Evolutionary conservation across 2,888 invertebrate species (phyloP).

Genomic region (Spodoptera littoralis): DNA sequence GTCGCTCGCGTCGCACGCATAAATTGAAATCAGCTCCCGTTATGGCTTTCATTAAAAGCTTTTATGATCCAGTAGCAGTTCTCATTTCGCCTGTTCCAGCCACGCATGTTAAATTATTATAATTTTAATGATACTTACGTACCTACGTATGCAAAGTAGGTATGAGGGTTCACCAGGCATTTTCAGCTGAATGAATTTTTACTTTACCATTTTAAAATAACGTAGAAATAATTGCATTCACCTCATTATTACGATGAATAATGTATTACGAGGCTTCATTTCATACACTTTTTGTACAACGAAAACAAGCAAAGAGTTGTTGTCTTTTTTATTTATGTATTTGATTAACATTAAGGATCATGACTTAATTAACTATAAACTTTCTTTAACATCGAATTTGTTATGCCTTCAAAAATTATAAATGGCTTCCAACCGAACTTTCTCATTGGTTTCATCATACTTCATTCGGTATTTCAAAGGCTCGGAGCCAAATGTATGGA

Average conservation of each 20-base stretch:
- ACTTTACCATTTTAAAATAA: conserved; percentile 48
- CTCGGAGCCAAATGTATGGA: conserved; percentile 58
- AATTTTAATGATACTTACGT: conserved; percentile 59
- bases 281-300: conserved; percentile 21
- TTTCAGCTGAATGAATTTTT: conserved; percentile 46
- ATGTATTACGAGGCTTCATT: conserved; percentile 38
- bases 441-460: conserved; percentile 32
- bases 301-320: conserved; percentile 14
- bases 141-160: conserved; percentile 42
- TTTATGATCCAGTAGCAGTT: conserved; percentile 70
- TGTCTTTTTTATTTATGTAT: conserved; percentile 17
- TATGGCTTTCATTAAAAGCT: conserved; percentile 73
- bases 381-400: background rate
- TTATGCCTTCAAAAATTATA: conserved; percentile 6
- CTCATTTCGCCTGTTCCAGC: conserved; percentile 63
- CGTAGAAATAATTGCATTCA: conserved; percentile 32
- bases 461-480: conserved; percentile 49
- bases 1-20: conserved; percentile 55
- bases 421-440: conserved; percentile 21
- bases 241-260: conserved; percentile 48
- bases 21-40: conserved; percentile 73
- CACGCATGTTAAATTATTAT: conserved; percentile 68
- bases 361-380: conserved; percentile 13
- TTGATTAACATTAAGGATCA: conserved; percentile 19
- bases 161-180: conserved; percentile 37